These are phyloP conservation scores for Drosophila kohkoa DNA, from an alignment of 1,140 invertebrate genomes.

Conservation along the genomic window DNA sequence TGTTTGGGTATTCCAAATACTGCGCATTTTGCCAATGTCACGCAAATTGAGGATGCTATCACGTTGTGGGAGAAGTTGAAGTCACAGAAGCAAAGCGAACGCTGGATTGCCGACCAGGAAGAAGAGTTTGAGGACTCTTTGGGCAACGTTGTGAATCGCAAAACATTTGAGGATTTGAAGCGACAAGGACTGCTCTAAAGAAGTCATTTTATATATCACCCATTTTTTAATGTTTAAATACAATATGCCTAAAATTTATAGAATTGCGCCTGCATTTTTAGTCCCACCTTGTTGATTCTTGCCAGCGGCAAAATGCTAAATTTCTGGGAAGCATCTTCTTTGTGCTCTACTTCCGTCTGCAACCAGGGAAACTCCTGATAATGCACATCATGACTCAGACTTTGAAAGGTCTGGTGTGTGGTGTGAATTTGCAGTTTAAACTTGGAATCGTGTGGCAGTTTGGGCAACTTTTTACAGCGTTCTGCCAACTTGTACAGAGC, in stretches of 20 bases:
- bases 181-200: slow-evolving; percentile 96
- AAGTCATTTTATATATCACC: slow-evolving; percentile 27
- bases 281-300: slow-evolving; percentile 52
- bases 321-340: not conserved
- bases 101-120: slow-evolving; percentile 98
- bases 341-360: slow-evolving; percentile 24
- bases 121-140: slow-evolving; percentile 99
- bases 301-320: slow-evolving; percentile 58
- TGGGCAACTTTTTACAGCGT: slow-evolving; percentile 61
- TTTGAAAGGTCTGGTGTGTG: slow-evolving; percentile 65
- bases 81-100: slow-evolving; percentile 96
- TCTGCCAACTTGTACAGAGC: slow-evolving; percentile 65
- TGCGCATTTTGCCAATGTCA: slow-evolving; percentile 99
- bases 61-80: slow-evolving; percentile 99
- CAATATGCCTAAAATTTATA: slow-evolving; percentile 31
- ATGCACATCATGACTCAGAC: slow-evolving; percentile 63
- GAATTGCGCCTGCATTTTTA: slow-evolving; percentile 61
- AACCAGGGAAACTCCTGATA: slow-evolving; percentile 82
- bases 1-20: slow-evolving; percentile 99
- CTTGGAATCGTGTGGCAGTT: slow-evolving; percentile 48
- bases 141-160: slow-evolving; percentile 99
- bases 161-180: slow-evolving; percentile 99
- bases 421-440: slow-evolving; percentile 78
- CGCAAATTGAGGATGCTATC: slow-evolving; percentile 99
- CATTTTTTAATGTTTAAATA: slow-evolving; percentile 29